phyloP scores from a whole-genome alignment of 2,113 vertebrate genomes.

The Pseudorasbora parva region DNA sequence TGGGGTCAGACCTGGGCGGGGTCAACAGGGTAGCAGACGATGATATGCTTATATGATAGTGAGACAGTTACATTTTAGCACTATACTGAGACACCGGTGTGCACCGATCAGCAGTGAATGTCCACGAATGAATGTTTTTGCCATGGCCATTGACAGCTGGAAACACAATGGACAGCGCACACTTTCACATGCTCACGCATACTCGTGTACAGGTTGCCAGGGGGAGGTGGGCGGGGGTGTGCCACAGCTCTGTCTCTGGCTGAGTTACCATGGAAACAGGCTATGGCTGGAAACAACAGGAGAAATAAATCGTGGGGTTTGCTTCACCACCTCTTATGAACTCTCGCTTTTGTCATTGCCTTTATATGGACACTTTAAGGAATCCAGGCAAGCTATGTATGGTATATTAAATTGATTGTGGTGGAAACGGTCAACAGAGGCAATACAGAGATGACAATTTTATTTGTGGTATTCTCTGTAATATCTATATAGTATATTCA shows the following conservation, averaged over 20 bases:
- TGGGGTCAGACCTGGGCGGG: slow-evolving; percentile 64
- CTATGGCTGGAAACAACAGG: slow-evolving; percentile 83
- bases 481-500: not conserved
- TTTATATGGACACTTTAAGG: slow-evolving; percentile 55
- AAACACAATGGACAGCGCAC: slow-evolving; percentile 31
- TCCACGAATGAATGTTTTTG: not conserved
- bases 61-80: not conserved
- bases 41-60: slow-evolving; percentile 31
- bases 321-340: slow-evolving; percentile 72
- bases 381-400: slow-evolving; percentile 17
- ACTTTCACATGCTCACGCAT: slow-evolving; percentile 19
- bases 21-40: slow-evolving; percentile 54
- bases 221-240: slow-evolving; percentile 70
- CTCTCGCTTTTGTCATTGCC: slow-evolving; percentile 55
- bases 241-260: slow-evolving; percentile 75
- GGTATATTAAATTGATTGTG: slow-evolving; percentile 41
- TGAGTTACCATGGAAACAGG: slow-evolving; percentile 84
- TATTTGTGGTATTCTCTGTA: not conserved
- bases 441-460: not conserved
- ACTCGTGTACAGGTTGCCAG: slow-evolving; percentile 69
- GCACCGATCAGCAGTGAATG: not conserved
- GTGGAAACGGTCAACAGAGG: not conserved
- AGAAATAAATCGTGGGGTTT: slow-evolving; percentile 77
- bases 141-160: slow-evolving; percentile 8
- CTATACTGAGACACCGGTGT: not conserved